phyloP scores from a whole-genome alignment of 2,888 invertebrate genomes.

The Encarsia formosa region DNA sequence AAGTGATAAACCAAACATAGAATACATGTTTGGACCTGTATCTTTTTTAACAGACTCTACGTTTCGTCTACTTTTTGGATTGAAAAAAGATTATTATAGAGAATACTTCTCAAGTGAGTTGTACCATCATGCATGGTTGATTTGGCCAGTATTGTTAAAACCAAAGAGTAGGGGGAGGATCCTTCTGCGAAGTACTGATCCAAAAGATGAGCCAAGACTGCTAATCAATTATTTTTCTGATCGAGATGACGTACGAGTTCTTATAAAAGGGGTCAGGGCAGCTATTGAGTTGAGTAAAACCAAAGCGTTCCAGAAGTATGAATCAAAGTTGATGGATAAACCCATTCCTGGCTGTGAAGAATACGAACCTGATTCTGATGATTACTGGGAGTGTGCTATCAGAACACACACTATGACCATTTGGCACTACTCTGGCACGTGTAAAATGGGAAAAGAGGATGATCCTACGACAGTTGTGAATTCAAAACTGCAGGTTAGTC shows the following conservation, averaged over 20 bases:
- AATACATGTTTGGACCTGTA: conserved; percentile 63
- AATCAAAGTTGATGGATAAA: conserved; percentile 54
- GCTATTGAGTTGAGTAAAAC: conserved; percentile 56
- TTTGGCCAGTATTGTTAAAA: conserved; percentile 57
- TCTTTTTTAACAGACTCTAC: conserved; percentile 53
- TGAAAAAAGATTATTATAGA: conserved; percentile 57
- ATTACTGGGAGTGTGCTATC: conserved; percentile 62
- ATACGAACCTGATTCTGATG: conserved; percentile 54
- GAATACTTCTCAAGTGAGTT: conserved; percentile 56
- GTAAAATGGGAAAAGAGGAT: conserved; percentile 62
- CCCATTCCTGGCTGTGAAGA: conserved; percentile 56
- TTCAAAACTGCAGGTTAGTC: conserved; percentile 55
- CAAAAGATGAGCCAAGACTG: conserved; percentile 60
- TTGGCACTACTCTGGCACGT: conserved; percentile 63
- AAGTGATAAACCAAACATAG: conserved; percentile 63
- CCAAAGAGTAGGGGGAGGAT: conserved; percentile 63
- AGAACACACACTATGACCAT: conserved; percentile 57
- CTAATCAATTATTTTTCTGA: conserved; percentile 66
- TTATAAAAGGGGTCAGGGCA: conserved; percentile 58
- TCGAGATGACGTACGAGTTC: conserved; percentile 56
- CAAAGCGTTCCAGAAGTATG: conserved; percentile 56
- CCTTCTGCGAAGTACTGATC: conserved; percentile 58
- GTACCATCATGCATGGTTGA: conserved; percentile 46
- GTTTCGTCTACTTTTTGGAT: conserved; percentile 49
- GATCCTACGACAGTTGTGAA: conserved; percentile 63